Evolutionary conservation across 2,888 invertebrate species (phyloP).

Genomic region (Drosophila pegasa): DNA sequence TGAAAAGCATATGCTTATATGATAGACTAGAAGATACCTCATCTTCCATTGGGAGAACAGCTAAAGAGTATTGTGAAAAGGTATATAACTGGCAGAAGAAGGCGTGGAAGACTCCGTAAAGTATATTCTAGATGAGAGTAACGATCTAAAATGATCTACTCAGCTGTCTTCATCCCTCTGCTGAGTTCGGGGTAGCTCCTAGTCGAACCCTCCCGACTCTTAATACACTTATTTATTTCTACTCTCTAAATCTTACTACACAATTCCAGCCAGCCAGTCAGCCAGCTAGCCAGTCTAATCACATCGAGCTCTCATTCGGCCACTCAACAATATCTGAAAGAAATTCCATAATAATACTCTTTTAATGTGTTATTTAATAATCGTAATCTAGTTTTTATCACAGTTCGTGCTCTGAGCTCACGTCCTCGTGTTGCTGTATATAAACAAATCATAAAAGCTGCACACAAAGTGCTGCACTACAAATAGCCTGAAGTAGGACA

Average conservation of each 20-base stretch:
- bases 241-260: too few species aligned
- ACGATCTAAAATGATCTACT: not conserved
- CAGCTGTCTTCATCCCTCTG: too few species aligned
- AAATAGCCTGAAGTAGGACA: conserved; percentile 76
- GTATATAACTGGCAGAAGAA: not conserved
- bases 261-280: too few species aligned
- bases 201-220: too few species aligned
- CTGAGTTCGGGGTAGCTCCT: too few species aligned
- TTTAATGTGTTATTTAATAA: conserved; percentile 16
- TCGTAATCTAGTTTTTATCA: conserved; percentile 7
- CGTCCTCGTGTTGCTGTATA: conserved; percentile 50
- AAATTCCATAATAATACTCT: not conserved
- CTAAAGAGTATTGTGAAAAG: not conserved
- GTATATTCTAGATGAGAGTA: not conserved
- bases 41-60: not conserved
- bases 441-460: conserved; percentile 81
- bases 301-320: not conserved
- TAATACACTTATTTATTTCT: too few species aligned
- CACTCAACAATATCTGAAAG: not conserved
- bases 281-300: too few species aligned
- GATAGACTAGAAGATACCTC: not conserved
- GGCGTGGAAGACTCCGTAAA: not conserved
- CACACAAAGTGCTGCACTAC: conserved; percentile 77
- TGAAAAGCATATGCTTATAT: not conserved
- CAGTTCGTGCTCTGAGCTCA: conserved; percentile 37